Evolutionary conservation across 2,113 vertebrate genomes (phyloP).

Genomic region (Sciurus niger): DNA sequence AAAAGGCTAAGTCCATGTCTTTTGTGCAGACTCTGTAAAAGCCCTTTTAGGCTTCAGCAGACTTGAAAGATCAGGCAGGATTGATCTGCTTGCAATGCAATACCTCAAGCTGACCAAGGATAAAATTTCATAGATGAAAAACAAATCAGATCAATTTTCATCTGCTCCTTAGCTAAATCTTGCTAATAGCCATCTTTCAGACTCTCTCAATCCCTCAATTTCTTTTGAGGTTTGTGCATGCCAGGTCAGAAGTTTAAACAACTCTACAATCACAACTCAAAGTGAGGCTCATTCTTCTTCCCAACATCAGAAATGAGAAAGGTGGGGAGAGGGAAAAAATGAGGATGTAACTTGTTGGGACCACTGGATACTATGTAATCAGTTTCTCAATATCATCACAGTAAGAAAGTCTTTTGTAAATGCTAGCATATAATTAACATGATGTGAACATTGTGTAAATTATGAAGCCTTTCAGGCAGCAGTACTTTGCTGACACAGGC

Average conservation of each 20-base stretch:
- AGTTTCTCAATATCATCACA: not conserved
- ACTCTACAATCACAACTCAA: not conserved
- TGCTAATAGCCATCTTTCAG: not conserved
- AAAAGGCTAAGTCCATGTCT: not conserved
- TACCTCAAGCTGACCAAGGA: not conserved
- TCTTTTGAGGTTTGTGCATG: not conserved
- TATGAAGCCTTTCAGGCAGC: not conserved
- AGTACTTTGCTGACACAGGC: not conserved
- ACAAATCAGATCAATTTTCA: constrained; percentile 37
- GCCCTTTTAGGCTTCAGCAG: not conserved
- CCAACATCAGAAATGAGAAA: not conserved
- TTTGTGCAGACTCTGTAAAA: not conserved
- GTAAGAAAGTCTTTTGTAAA: not conserved
- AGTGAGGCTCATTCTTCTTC: not conserved
- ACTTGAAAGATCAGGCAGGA: not conserved
- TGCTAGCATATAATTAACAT: not conserved
- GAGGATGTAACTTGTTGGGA: not conserved
- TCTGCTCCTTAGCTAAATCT: not conserved
- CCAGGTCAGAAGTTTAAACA: not conserved
- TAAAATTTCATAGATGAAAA: constrained; percentile 46
- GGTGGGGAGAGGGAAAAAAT: not conserved
- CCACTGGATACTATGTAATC: not conserved
- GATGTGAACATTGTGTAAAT: not conserved
- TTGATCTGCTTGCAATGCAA: constrained; percentile 9
- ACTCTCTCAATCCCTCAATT: not conserved